Conservation (phyloP, 2,888 invertebrate genomes). For the Magallana nippona region DNA sequence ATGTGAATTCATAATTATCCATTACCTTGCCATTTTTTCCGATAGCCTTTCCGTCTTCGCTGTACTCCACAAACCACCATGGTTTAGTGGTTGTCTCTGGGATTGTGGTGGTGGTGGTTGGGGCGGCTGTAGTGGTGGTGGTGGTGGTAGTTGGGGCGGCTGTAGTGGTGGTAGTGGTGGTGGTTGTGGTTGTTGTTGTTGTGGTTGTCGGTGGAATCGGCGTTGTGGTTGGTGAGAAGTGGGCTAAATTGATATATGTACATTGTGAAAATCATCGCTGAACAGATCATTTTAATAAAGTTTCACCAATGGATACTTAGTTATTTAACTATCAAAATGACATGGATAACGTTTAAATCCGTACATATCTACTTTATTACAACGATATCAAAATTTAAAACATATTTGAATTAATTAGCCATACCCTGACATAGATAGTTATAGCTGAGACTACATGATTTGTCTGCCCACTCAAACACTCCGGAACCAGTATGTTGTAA, state of each 20-base stretch:
- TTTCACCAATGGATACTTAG: no score
- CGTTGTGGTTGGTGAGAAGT: background rate
- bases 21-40: constrained; percentile 12
- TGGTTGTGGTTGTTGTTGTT: background rate
- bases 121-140: background rate
- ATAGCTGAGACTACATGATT: background rate
- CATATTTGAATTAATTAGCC: no score
- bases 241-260: background rate
- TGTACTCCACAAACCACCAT: constrained; percentile 22
- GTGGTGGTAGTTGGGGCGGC: background rate
- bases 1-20: no score
- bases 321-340: no score
- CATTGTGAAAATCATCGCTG: no score
- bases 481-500: background rate
- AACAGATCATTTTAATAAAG: no score
- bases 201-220: background rate
- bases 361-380: no score
- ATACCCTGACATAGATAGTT: background rate
- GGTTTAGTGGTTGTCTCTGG: constrained; percentile 1
- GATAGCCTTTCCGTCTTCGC: background rate
- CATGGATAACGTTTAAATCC: no score
- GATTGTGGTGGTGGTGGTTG: background rate
- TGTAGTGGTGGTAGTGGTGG: background rate
- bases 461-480: background rate
- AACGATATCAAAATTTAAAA: no score